Conservation (phyloP, 2,888 invertebrate genomes). For the Polyommatus iphigenia region DNA sequence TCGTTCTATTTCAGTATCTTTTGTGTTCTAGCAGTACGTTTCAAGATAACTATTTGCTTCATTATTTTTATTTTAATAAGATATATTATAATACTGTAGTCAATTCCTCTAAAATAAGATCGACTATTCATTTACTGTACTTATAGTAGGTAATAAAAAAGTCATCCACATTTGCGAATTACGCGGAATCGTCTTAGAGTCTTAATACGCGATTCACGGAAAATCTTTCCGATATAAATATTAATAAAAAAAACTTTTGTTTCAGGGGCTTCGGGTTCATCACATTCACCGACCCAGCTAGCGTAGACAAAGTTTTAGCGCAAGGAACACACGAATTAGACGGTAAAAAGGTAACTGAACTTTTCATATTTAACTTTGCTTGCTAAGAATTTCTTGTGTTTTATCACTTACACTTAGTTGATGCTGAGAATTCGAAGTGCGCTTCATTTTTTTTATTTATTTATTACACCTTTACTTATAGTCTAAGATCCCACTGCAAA, state of each 20-base stretch:
- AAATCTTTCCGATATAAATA: constrained; percentile 25
- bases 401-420: constrained; percentile 28
- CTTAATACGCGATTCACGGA: constrained; percentile 7
- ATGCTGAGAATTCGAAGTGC: not conserved
- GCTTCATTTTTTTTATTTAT: not conserved
- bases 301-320: constrained; percentile 99
- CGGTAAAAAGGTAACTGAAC: constrained; percentile 95
- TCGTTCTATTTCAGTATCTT: constrained; percentile 35
- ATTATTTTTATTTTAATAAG: not conserved
- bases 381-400: constrained; percentile 35
- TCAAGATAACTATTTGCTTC: not conserved
- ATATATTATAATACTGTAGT: no score
- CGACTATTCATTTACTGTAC: not conserved
- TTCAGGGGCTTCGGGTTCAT: constrained; percentile 99
- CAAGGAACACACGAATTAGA: constrained; percentile 99
- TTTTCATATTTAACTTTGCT: constrained; percentile 44
- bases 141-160: not conserved
- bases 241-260: constrained; percentile 49
- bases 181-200: not conserved
- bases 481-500: no score
- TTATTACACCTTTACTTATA: not conserved
- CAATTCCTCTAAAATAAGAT: no score
- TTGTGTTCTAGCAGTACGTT: not conserved
- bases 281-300: constrained; percentile 98
- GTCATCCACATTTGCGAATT: not conserved